Base-by-base conservation (phyloP, 2,888 invertebrate genomes). In the Portevinia maculata region DNA sequence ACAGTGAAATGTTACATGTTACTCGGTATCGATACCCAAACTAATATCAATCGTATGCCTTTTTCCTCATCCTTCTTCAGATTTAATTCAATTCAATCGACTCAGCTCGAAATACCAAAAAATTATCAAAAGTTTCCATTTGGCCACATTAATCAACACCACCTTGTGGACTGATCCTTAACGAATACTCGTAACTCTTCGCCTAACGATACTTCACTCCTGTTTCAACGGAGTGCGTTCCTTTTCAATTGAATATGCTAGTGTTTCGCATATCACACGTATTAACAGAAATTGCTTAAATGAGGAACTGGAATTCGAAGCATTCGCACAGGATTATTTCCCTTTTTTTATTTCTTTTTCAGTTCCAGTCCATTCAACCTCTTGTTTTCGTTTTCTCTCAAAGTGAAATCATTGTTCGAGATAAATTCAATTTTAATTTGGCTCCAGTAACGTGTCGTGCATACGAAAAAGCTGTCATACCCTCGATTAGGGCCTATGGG, bases 21-120 rank as follows among this genome's bases (percentile, higher is more conserved):
- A n/a, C n/a, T n/a, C n/a, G n/a, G n/a, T n/a, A n/a, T n/a, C n/a
- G n/a, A n/a, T 24, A 24, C 24, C 24, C 24, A 44, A 11, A 19
- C 9, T 17, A 9, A 34, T 11, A 46, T 39, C 39, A 39, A 13
- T 15, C 39, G 15, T 15, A 13, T 6, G 15, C 13, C 39, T 13
- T 7, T 50, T 8, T 15, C 8, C 15, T 1, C 8, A n/a, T 21
- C 55, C 41, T 52, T 41, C 24, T 55, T 32, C 41, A 34, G 24
- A 41, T 28, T 46, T 67, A 24, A 67, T 57, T 69, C 48, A 59
- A 39, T 59, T 59, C 48, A n/a, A 28, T 21, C n/a, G 44, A 34
- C n/a, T 34, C 28, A 15, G 8, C 53, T 15, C 21, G 41, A 17
- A 15, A 41, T 53, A 44, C 41, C 21, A 52, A 3, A 15, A 67